Evolutionary conservation across 2,113 vertebrate genomes (phyloP), one percentile per base, ranked within the genome.

Genomic region (Propithecus coquereli): DNA sequence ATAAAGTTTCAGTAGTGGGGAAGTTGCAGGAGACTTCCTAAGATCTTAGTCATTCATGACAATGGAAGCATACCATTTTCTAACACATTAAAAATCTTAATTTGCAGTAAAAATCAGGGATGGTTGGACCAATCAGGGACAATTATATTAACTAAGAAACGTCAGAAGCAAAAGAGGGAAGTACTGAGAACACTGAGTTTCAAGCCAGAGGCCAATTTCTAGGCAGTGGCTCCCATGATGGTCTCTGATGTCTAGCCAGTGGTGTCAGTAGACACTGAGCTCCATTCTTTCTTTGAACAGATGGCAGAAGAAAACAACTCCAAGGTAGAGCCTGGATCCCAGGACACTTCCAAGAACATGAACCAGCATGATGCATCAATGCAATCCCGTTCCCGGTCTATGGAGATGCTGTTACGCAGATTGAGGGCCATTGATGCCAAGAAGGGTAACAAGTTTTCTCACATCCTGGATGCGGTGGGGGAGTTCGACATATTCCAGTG

Each of bases 401-500:
- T 80, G 65, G 66, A 92, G 4, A 45, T 27, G 45, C 2, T 79
- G 2, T 18, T 87, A 6, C 8, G 2, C 2, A 57, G 27, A 20
- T 0, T 84, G 40, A 77, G 8, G 18, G 23, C 23, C 7, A 2
- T 11, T 0, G 20, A 70, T 0, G 0, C 0, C 52, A 47, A 34
- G 32, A 11, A 94, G 92, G 45, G 99, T 98, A 99, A 98, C 98
- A 16, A 96, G 93, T 6, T 99, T 0, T 93, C 96, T 34, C 96
- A 98, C n/a, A 97, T 99, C 90, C 96, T 99, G 73, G 97, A 97
- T 83, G 98, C 96, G 1, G 90, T 99, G 1, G 99, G 99, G 1
- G 99, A 98, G 87, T 99, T 99, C 70, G 99, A 99, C 45, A 89
- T 95, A 0, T 99, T 99, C 94, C 99, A 99, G 97, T 98, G 98